Evolutionary conservation across 2,797 vertebrate genomes (phyloP).

Genomic region (Chanos chanos): DNA sequence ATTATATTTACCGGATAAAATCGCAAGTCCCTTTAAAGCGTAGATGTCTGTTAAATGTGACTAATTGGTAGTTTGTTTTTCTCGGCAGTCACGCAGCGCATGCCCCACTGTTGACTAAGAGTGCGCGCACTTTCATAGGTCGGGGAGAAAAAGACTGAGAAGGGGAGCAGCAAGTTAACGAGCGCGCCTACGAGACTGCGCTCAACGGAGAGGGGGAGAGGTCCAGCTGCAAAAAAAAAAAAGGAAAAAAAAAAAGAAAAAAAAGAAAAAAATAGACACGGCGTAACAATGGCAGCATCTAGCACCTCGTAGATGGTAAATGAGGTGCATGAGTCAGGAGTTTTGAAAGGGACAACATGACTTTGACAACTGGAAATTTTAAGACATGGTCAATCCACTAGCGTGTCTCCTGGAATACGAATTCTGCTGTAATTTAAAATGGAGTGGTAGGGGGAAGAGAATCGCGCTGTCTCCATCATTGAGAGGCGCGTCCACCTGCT

Average conservation of each 20-base stretch:
- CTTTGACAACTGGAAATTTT: constrained; percentile 49
- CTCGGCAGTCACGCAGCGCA: constrained; percentile 62
- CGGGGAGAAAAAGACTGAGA: constrained; percentile 61
- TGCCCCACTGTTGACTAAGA: constrained; percentile 67
- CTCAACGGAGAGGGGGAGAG: constrained; percentile 45
- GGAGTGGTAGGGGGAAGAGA: constrained; percentile 69
- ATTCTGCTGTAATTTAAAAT: constrained; percentile 68
- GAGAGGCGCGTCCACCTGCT: constrained; percentile 88
- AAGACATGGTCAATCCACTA: constrained; percentile 57
- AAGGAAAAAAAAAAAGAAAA: constrained; percentile 14
- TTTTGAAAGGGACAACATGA: not conserved
- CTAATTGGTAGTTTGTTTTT: no score
- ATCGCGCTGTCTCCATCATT: constrained; percentile 74
- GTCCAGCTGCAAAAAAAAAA: constrained; percentile 67
- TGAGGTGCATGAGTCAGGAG: constrained; percentile 51
- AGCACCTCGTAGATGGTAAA: constrained; percentile 60
- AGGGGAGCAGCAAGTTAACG: constrained; percentile 52
- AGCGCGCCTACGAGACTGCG: constrained; percentile 65
- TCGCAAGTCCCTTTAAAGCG: no score
- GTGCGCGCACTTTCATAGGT: constrained; percentile 83
- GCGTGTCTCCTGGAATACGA: constrained; percentile 68
- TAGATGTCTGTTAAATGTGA: no score
- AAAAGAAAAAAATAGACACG: constrained; percentile 44
- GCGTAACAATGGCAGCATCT: constrained; percentile 73
- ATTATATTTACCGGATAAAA: not conserved